Percentiles rank a stretch among this genome's conserved stretches.
Evolutionary conservation across 2,888 invertebrate genomes (phyloP).

Genomic region (Cheilosia vulpina): DNA sequence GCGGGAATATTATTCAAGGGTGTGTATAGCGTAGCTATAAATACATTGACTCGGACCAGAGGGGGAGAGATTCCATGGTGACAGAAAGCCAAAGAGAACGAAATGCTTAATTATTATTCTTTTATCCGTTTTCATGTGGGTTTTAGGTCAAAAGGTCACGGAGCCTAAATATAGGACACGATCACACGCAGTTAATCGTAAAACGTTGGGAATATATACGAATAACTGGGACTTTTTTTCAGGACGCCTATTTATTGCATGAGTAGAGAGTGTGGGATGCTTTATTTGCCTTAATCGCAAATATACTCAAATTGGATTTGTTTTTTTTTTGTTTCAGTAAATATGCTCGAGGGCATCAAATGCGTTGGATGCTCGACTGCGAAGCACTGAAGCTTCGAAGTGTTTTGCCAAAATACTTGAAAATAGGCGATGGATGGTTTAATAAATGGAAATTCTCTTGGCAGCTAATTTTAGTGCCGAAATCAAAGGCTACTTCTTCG

Average conservation of each 20-base stretch:
- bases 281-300: background rate
- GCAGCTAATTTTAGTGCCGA: too few species aligned
- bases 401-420: too few species aligned
- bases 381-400: too few species aligned
- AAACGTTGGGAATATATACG: constrained; percentile 5
- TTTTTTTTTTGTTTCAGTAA: too few species aligned
- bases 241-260: background rate
- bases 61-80: constrained; percentile 17
- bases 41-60: constrained; percentile 30
- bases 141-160: constrained; percentile 68
- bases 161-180: constrained; percentile 40
- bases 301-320: too few species aligned
- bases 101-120: constrained; percentile 37
- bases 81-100: constrained; percentile 27
- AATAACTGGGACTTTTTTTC: background rate
- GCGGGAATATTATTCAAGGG: constrained; percentile 66
- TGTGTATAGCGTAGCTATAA: constrained; percentile 18
- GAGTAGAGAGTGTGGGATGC: background rate
- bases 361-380: too few species aligned
- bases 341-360: too few species aligned
- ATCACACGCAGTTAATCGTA: constrained; percentile 41
- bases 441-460: too few species aligned
- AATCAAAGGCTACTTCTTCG: too few species aligned
- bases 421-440: too few species aligned
- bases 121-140: constrained; percentile 54